Evolutionary conservation across 2,888 invertebrate species (phyloP).

Genomic region (Melanargia galathea): DNA sequence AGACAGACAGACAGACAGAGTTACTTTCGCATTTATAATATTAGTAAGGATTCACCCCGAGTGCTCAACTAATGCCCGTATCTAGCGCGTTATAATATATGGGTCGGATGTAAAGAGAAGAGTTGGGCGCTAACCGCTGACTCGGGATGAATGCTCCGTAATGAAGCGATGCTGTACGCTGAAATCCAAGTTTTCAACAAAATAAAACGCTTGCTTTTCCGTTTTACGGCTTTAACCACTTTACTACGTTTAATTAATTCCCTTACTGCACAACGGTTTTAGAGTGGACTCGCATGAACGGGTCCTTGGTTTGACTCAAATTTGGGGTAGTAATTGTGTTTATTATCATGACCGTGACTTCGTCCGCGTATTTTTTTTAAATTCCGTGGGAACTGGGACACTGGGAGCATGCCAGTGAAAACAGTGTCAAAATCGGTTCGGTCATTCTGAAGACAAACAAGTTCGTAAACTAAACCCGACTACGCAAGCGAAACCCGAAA

Average conservation of each 20-base stretch:
- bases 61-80: conserved; percentile 36
- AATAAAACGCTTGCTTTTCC: conserved; percentile 43
- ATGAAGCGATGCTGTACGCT: conserved; percentile 65
- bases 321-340: too few species aligned
- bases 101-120: conserved; percentile 63
- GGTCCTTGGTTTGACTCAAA: background rate
- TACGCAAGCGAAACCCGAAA: too few species aligned
- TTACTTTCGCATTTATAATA: background rate
- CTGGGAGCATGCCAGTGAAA: too few species aligned
- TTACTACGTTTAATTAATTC: conserved; percentile 34
- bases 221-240: conserved; percentile 39
- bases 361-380: too few species aligned
- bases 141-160: conserved; percentile 64
- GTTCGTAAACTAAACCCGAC: too few species aligned
- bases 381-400: too few species aligned
- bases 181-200: conserved; percentile 56
- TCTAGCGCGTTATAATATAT: conserved; percentile 50
- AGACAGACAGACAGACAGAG: too few species aligned
- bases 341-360: too few species aligned
- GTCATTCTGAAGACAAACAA: too few species aligned
- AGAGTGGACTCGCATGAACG: background rate
- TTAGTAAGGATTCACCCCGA: conserved; percentile 28
- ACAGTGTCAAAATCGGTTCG: too few species aligned
- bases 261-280: background rate
- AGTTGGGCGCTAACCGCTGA: conserved; percentile 57